phyloP scores from a whole-genome alignment of 2,797 vertebrate genomes.

The Thunnus albacares region DNA sequence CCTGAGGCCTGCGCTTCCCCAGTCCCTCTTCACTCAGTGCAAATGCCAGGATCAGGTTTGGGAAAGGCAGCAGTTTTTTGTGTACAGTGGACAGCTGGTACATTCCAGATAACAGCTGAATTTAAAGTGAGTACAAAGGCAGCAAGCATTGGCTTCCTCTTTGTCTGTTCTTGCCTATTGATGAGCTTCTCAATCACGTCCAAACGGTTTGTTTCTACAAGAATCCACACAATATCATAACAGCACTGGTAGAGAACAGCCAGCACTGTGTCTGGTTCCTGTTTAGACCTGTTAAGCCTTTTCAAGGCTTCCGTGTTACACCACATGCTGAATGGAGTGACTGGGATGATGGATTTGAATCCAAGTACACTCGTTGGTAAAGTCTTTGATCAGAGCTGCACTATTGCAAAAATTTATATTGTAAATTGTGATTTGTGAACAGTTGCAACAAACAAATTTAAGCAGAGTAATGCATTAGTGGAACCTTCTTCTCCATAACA shows the following conservation, averaged over 20 bases:
- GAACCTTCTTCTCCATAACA: neutral
- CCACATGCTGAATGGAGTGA: slow-evolving; percentile 62
- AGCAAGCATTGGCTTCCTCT: slow-evolving; percentile 70
- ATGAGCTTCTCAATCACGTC: slow-evolving; percentile 80
- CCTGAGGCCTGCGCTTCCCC: slow-evolving; percentile 66
- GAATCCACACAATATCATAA: slow-evolving; percentile 74
- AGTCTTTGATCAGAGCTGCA: slow-evolving; percentile 35
- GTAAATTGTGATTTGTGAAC: slow-evolving; percentile 16
- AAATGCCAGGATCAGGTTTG: slow-evolving; percentile 86
- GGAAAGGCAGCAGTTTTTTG: slow-evolving; percentile 85
- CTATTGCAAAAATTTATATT: slow-evolving; percentile 8
- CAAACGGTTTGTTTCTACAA: slow-evolving; percentile 80
- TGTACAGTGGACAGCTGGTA: slow-evolving; percentile 86
- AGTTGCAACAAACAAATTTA: slow-evolving; percentile 4
- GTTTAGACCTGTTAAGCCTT: slow-evolving; percentile 70
- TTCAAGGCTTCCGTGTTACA: slow-evolving; percentile 68
- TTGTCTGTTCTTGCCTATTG: slow-evolving; percentile 78
- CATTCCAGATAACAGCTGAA: slow-evolving; percentile 89
- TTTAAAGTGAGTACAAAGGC: slow-evolving; percentile 84
- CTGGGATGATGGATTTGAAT: slow-evolving; percentile 62
- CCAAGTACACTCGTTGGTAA: slow-evolving; percentile 55
- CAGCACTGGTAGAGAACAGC: slow-evolving; percentile 66
- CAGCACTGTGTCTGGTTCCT: slow-evolving; percentile 57
- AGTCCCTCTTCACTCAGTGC: slow-evolving; percentile 68
- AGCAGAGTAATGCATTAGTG: neutral